Base-by-base conservation (phyloP, 2,797 vertebrate species). In the Merluccius polli region DNA sequence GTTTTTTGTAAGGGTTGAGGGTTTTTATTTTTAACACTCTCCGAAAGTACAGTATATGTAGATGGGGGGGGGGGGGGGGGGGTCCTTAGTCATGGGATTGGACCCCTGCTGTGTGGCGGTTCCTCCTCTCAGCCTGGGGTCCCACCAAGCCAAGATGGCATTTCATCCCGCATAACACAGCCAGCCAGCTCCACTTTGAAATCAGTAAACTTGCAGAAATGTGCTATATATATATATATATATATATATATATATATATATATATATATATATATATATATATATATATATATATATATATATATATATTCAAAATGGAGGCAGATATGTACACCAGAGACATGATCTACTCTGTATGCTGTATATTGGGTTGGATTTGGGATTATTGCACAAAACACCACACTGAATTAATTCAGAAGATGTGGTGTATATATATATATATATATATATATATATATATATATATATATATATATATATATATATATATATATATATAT, bases 61-160 rank as follows among this genome's bases (percentile, higher is more conserved):
- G 75, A 69, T 82, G 84, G 87, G 90, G 89, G 85, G 87, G 75
- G 71, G 83, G 84, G 87, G 90, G 89, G 84, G 75, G 80, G 71
- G 83, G 81, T 89, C 83, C 87, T 88, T 89, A 85, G 82, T 90
- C 87, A 87, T 85, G 78, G 84, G 89, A 89, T 87, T 84, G 87
- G 90, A 18, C 83, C 85, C 88, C 85, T 81, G 89, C 87, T 90
- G 90, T 88, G 88, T 85, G 83, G 79, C 86, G 85, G 83, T 85
- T 90, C 86, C 91, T 87, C 76, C 77, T 83, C 92, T 76, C 91
- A 85, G 90, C 79, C 86, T 87, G 88, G 87, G 83, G 48, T 24
- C 48, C 8, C 21, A 21, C 7, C 48, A 24, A 59, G 48, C 21
- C 48, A 21, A 59, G 48, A 6, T 48, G 44, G 15, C 38, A 41